Base-by-base conservation (phyloP, 2,797 vertebrate species). In the Heliangelus exortis region DNA sequence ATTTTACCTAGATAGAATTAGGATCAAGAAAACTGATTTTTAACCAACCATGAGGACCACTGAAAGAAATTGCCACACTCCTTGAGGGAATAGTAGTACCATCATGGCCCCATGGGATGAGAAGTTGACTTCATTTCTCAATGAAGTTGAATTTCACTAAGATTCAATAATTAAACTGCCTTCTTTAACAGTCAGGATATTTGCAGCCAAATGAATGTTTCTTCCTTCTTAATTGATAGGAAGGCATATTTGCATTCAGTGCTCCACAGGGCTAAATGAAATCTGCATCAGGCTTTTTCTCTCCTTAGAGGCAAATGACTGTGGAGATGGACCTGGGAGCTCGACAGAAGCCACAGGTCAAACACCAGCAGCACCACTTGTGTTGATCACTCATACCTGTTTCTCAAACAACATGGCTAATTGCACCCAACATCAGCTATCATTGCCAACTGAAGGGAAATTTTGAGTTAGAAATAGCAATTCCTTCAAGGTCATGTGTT, bases 1-100 rank as follows among this genome's bases (percentile, higher is more conserved):
- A 41, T 89, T 87, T 93, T 87, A 67, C 53, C 48, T 67, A 84
- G 78, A 58, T 26, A 68, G 55, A 95, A 89, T 55, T 83, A 72
- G 48, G 33, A 75, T 81, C 75, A 94, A 95, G 61, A 72, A 92
- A 85, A 97, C 78, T 91, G 85, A 84, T 94, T 93, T 95, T 92
- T 84, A 89, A 93, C 62, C 43, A 84, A 63, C 62, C 51, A 36
- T 87, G 69, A 92, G 84, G 59, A 92, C 74, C 65, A 71, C 76
- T 78, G 45, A 85, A 93, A 89, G 84, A 92, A 91, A 93, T 93
- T 72, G 57, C 41, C 12, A 8, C 13, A 16, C 9, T 95, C 31
- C 79, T 86, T 86, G 80, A 91, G 73, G 76, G 69, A 92, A 69
- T 47, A 95, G 87, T 72, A 89, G 33, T 67, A 53, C 57, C 87